Evolutionary conservation across 2,888 invertebrate genomes (phyloP).

Genomic region (Chydorus sphaericus): DNA sequence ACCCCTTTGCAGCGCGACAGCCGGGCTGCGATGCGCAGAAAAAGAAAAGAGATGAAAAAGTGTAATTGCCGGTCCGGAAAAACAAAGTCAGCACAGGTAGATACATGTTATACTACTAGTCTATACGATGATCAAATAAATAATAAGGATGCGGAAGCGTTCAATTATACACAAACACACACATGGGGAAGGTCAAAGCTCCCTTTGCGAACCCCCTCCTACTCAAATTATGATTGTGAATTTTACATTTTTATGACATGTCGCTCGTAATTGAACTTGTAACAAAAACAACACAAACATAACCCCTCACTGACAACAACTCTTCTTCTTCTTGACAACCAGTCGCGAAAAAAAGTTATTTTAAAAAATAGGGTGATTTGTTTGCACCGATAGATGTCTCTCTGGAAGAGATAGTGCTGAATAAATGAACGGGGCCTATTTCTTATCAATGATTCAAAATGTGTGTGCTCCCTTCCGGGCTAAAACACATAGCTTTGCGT

Average conservation of each 20-base stretch:
- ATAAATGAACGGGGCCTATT: too few species aligned
- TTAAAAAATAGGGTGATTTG: background rate
- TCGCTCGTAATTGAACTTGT: conserved; percentile 2
- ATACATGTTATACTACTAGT: too few species aligned
- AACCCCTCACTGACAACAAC: background rate
- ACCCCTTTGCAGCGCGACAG: too few species aligned
- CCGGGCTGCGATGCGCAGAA: conserved; percentile 5
- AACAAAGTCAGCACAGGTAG: conserved; percentile 1
- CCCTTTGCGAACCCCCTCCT: too few species aligned
- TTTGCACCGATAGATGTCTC: background rate
- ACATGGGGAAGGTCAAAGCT: background rate
- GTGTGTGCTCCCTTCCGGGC: too few species aligned
- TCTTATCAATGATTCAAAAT: too few species aligned
- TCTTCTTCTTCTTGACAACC: background rate
- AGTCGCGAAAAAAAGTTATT: background rate
- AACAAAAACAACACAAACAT: too few species aligned
- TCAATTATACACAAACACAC: conserved; percentile 1
- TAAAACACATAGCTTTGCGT: too few species aligned
- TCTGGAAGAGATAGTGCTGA: background rate
- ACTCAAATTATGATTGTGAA: background rate
- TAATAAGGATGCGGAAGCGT: conserved; percentile 1
- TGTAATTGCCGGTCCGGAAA: background rate
- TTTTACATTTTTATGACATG: background rate
- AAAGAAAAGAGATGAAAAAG: background rate
- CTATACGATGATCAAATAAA: background rate